Base-by-base conservation (phyloP, 2,888 invertebrate species). In the Tuta absoluta region DNA sequence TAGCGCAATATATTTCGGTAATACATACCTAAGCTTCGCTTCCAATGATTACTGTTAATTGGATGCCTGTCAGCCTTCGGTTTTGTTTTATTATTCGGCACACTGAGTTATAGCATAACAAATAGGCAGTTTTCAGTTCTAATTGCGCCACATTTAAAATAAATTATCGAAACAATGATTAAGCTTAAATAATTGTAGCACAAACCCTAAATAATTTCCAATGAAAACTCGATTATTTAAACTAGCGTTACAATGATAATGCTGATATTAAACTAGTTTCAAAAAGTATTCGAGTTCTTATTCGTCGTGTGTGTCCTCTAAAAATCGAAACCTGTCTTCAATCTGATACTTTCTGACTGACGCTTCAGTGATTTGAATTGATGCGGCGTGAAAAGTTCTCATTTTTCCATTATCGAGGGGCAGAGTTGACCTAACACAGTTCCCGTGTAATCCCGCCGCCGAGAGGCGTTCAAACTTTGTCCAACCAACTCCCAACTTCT, bases 341-440 rank as follows among this genome's bases (percentile, higher is more conserved):
- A 63, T 41, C n/a, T 41, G 45, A n/a, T 17, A 62, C 66, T 71
- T 69, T 65, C 67, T 67, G 68, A 67, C 71, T 65, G 62, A 65
- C 65, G 66, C 65, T 23, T 14, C 24, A 24, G 67, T 66, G 67
- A 75, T 76, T 70, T 70, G 73, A 78, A 80, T 78, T 77, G 78
- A 72, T 74, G 72, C 76, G 66, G 69, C 73, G 74, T 78, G 77
- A 82, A 84, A 81, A 80, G 77, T 79, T 81, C 78, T 75, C 80
- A 79, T 76, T 85, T 84, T 85, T 86, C 85, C 84, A 85, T 85
- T 84, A 85, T 81, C 68, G 68, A 67, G 68, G 72, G 75, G 69
- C 76, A 75, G 76, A 71, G 77, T 80, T 84, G 82, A 86, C 84
- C 87, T 90, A 89, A 89, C 84, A 85, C 88, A 80, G 81, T 87